These are phyloP conservation scores for Bombus difficillimus DNA, from an alignment of 1,140 invertebrate genomes.

Conservation along the genomic window DNA sequence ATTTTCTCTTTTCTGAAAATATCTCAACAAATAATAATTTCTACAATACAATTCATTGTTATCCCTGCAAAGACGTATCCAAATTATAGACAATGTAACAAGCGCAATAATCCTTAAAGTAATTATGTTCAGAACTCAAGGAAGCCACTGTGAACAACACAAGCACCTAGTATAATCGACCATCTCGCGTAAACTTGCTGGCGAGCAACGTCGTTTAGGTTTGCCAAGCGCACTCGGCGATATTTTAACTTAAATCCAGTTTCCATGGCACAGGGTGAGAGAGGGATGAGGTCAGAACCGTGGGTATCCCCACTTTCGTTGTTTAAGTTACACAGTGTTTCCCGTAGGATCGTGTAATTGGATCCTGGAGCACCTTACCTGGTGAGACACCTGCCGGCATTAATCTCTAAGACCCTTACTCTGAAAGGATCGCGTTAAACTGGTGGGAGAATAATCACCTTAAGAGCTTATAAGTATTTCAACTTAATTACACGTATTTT, in stretches of 20 bases:
- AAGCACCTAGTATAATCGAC: conserved; percentile 1
- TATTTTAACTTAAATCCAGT: conserved; percentile 53
- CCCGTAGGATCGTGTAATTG: conserved; percentile 55
- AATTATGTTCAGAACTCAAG: too few relatives aligned
- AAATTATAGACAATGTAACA: neutral
- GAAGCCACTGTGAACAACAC: neutral
- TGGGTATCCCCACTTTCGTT: conserved; percentile 14
- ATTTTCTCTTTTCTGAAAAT: neutral
- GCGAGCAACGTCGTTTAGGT: conserved; percentile 24
- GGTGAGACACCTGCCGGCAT: conserved; percentile 44
- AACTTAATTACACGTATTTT: conserved; percentile 36
- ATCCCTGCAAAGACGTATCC: neutral
- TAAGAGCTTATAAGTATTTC: conserved; percentile 44
- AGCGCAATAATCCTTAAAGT: neutral
- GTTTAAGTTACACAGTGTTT: conserved; percentile 42
- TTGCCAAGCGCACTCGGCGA: conserved; percentile 18
- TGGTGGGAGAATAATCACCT: conserved; percentile 41
- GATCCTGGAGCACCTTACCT: conserved; percentile 42
- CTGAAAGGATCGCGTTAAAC: conserved; percentile 37
- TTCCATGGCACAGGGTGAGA: conserved; percentile 8
- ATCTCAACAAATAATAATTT: neutral
- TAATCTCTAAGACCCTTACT: conserved; percentile 42
- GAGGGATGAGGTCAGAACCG: conserved; percentile 2
- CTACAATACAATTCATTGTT: neutral
- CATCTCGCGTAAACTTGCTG: neutral